Evolutionary conservation across 1,140 invertebrate species (phyloP), one percentile per base, ranked within the genome.

Genomic region (Drosophila nigrodunni): DNA sequence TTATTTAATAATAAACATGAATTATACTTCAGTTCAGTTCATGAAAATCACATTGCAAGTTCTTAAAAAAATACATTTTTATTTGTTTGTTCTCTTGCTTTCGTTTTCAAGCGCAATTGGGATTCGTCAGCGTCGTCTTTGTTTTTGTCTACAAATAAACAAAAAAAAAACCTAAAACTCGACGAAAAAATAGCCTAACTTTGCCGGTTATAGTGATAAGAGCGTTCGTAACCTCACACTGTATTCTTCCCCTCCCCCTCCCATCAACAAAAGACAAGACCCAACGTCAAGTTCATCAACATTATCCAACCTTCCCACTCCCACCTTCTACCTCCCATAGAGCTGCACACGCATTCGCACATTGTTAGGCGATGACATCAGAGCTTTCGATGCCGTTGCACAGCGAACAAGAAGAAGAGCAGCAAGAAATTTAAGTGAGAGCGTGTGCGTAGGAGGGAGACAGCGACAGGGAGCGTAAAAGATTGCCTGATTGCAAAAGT

Each of bases 281-380:
- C 25, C 3, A 30, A 30, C 25, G 25, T 30, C 25, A 30, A 30
- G 4, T 30, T 30, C 6, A 30, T 6, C 25, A 30, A 5, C 25
- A 30, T 6, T 30, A 30, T 2, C 25, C 0, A 2, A 30, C 25
- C 25, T 9, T 30, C 30, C 4, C 52, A 58, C 7, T n/a, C 18
- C 30, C 39, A 37, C 30, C 15, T n/a, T 3, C n/a, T 39, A 18
- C 7, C 10, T 0, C 8, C 11, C 52, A 44, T 25, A 41, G 9
- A 60, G 64, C 64, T 68, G 71, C 55, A 67, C 47, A 67, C 62
- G 70, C 64, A 72, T 71, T 71, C 34, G 68, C 49, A 70, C 82
- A 86, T 86, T 87, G 49, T 55, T 78, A 49, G 79, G 64, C 79
- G 82, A 87, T 86, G 82, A 86, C 82, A 86, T 86, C 82, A 86